Evolutionary conservation across 2,113 vertebrate species (phyloP).

Genomic region (Lepisosteus oculatus): DNA sequence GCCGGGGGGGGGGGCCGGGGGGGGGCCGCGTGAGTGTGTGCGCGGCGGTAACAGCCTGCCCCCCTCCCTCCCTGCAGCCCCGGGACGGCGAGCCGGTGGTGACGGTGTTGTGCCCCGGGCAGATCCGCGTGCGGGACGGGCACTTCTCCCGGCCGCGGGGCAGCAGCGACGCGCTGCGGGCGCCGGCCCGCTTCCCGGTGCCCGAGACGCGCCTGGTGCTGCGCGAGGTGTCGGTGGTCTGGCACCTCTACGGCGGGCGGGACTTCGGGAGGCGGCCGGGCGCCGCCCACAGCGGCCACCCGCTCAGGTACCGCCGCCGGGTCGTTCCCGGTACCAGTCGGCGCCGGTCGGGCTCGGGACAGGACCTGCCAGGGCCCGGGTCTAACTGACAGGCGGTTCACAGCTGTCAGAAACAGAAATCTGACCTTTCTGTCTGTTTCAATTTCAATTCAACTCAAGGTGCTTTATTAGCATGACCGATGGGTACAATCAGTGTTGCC

Average conservation of each 20-base stretch:
- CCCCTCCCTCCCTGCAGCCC: conserved; percentile 53
- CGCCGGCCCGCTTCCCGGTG: conserved; percentile 78
- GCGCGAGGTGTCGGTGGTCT: conserved; percentile 82
- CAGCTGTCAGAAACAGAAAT: too few species aligned
- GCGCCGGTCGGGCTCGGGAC: too few species aligned
- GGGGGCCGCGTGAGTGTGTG: background rate
- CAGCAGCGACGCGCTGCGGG: conserved; percentile 80
- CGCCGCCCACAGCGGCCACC: conserved; percentile 51
- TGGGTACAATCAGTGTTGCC: too few species aligned
- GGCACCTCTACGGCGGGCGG: conserved; percentile 86
- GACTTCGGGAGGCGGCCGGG: conserved; percentile 73
- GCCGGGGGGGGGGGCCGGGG: background rate
- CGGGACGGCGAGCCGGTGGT: conserved; percentile 83
- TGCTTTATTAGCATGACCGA: too few species aligned
- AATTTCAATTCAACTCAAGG: too few species aligned
- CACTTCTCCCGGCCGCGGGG: conserved; percentile 82
- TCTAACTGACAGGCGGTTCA: too few species aligned
- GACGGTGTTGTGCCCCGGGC: conserved; percentile 65
- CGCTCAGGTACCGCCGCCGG: conserved; percentile 47
- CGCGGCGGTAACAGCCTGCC: background rate
- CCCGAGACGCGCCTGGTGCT: conserved; percentile 81
- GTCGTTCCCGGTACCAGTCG: too few species aligned
- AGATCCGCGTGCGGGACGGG: conserved; percentile 72
- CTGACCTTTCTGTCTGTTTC: background rate
- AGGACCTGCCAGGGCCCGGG: too few species aligned